These are phyloP conservation scores for Sycophila texana DNA, from an alignment of 2,888 invertebrate genomes.

Conservation along the genomic window DNA sequence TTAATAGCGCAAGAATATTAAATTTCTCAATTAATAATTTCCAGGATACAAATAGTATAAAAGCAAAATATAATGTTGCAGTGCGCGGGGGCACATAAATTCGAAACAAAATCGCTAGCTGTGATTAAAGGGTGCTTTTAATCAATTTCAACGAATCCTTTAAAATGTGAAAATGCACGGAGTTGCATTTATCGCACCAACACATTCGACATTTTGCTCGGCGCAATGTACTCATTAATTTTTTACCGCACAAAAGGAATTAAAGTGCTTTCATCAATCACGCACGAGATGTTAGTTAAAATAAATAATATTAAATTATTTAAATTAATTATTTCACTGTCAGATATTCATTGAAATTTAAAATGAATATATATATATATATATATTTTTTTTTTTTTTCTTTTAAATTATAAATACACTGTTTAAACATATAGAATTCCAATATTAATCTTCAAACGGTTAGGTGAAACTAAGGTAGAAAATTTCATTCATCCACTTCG, in stretches of 20 bases:
- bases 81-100: neutral
- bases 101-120: conserved; percentile 18
- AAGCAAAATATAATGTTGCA: neutral
- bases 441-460: no score
- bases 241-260: neutral
- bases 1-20: neutral
- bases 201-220: no score
- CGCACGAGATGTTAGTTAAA: no score
- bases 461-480: neutral
- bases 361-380: no score
- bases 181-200: no score
- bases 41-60: neutral
- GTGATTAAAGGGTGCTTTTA: conserved; percentile 33
- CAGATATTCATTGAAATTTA: neutral
- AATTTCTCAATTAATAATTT: conserved; percentile 1
- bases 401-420: no score
- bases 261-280: no score
- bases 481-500: neutral
- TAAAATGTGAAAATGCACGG: conserved; percentile 4
- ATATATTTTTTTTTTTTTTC: no score
- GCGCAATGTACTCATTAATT: neutral
- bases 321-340: no score
- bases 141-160: conserved; percentile 14
- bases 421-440: no score
- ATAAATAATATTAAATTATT: no score